phyloP scores from a whole-genome alignment of 2,888 invertebrate species.

The Ametastegia equiseti region DNA sequence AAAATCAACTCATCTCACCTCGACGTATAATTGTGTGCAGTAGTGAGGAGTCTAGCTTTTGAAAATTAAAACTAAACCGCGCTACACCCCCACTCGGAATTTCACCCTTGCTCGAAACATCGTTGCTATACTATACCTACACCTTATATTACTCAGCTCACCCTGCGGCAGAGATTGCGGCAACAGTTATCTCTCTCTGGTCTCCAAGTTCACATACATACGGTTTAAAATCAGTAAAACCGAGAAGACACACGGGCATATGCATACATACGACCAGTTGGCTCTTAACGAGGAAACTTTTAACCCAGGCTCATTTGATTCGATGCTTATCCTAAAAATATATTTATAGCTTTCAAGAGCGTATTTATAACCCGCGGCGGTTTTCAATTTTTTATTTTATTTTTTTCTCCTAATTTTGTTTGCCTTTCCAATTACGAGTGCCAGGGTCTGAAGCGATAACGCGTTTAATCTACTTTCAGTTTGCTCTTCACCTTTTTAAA shows the following conservation, averaged over 20 bases:
- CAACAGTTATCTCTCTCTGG: slow-evolving; percentile 25
- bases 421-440: slow-evolving; percentile 5
- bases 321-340: slow-evolving; percentile 16
- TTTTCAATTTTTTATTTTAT: not conserved
- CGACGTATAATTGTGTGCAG: not conserved
- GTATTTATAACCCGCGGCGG: not conserved
- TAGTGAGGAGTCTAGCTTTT: not conserved
- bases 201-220: not conserved
- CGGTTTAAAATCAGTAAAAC: slow-evolving; percentile 5
- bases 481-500: not conserved
- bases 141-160: not conserved
- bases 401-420: not conserved
- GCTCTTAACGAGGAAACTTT: slow-evolving; percentile 10
- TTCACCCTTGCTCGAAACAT: not conserved
- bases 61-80: not conserved
- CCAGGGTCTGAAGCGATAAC: not conserved
- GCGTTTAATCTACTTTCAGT: slow-evolving; percentile 23
- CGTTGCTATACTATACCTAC: too few relatives aligned
- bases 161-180: slow-evolving; percentile 41
- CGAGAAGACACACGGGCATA: not conserved
- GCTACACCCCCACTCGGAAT: not conserved
- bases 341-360: not conserved
- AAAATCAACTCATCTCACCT: not conserved
- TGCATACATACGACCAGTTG: not conserved
- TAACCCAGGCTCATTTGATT: slow-evolving; percentile 1